Base-by-base conservation (phyloP, 2,113 vertebrate genomes). In the Dendropsophus ebraccatus region DNA sequence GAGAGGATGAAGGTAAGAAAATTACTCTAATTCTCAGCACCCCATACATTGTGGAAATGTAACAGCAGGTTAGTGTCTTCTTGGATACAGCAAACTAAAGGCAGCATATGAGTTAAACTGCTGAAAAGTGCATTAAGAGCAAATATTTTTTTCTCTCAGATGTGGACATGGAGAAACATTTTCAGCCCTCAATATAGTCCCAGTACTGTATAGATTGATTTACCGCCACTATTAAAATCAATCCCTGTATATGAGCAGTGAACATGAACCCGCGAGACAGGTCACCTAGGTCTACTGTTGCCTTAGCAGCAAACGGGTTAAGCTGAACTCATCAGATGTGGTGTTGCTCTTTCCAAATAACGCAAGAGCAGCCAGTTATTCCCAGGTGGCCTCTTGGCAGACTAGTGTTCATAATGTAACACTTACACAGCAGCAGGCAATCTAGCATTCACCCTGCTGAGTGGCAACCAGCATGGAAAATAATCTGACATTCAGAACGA, bases 391-490 rank as follows among this genome's bases (percentile, higher is more conserved):
- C 35, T 30, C 21, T 86, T 72, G 84, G 76, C 50, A 86, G 84
- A 47, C 83, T 50, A 76, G 41, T 50, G 4, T 37, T 49, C n/a
- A 76, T 25, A 84, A 47, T 58, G 52, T 58, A 60, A 76, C 54
- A 62, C 82, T 84, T 62, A 47, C 52, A 75, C 37, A 32, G 54
- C 83, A 60, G 82, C 69, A 83, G 70, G 50, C 47, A 79, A 85
- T 76, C 52, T 73, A 79, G 84, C 75, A 45, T 50, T 79, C 58
- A 56, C 56, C 84, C 49, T 28, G 84, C 62, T 69, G 73, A 72
- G 84, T 47, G 76, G 76, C 76, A 86, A 86, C 84, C 84, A 86
- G 76, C 65, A 73, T 73, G 76, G 76, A 86, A 81, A 81, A 84
- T 76, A 76, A 86, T 58, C 65, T 86, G 65, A 69, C 84, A 86